Percentiles rank a stretch among this genome's conserved stretches.
Evolutionary conservation across 2,888 invertebrate species (phyloP).

Genomic region (Acholoe squamosa): DNA sequence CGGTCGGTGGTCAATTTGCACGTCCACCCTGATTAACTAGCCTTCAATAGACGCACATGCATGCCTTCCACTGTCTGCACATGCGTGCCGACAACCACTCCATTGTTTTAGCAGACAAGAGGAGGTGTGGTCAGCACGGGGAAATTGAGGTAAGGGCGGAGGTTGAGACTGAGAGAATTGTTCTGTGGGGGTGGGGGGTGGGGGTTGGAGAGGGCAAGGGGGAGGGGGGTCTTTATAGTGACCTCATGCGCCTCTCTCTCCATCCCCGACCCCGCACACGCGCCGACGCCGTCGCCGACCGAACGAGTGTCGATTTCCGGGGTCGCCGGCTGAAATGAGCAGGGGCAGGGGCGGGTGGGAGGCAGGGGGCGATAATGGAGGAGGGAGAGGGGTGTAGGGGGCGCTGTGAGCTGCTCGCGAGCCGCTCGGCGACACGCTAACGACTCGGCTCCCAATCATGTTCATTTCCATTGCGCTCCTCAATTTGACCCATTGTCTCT

Average conservation of each 20-base stretch:
- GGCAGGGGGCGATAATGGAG: slow-evolving; percentile 10
- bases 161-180: background rate
- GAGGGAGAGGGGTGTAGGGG: background rate
- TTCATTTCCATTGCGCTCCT: slow-evolving; percentile 60
- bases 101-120: slow-evolving; percentile 16
- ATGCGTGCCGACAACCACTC: slow-evolving; percentile 8
- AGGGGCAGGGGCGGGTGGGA: background rate
- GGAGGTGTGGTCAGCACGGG: background rate
- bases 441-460: slow-evolving; percentile 54
- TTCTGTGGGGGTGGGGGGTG: background rate
- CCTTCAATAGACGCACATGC: background rate
- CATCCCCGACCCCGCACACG: slow-evolving; percentile 7
- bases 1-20: slow-evolving; percentile 22
- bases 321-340: background rate
- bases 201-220: background rate
- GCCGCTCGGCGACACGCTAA: slow-evolving; percentile 44
- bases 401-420: slow-evolving; percentile 38
- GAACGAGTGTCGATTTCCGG: slow-evolving; percentile 55
- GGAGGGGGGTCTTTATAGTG: slow-evolving; percentile 4
- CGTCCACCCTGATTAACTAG: background rate
- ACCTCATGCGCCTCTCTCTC: background rate
- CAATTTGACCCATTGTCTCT: slow-evolving; percentile 43
- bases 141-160: slow-evolving; percentile 9
- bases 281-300: background rate
- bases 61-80: background rate